Conservation (phyloP, 2,888 invertebrate species). For the Cryptocephalus primarius region DNA sequence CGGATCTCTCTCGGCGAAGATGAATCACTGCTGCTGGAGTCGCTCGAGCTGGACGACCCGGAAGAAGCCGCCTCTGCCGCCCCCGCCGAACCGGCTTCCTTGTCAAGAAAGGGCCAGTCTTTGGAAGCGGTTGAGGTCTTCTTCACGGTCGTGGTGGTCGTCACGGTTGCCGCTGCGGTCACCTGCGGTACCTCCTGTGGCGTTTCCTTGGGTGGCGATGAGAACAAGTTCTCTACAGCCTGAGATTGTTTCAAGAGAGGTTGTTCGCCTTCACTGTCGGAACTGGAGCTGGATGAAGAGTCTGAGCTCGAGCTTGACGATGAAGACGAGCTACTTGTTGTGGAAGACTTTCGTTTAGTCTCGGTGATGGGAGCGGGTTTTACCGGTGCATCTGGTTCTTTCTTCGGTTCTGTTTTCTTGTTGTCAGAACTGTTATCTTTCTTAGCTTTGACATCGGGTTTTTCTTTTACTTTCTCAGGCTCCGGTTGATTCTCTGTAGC, state of each 20-base stretch:
- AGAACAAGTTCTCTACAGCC: slow-evolving; percentile 7
- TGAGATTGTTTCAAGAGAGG: slow-evolving; percentile 11
- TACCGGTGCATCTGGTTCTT: slow-evolving; percentile 10
- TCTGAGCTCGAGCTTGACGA: slow-evolving; percentile 38
- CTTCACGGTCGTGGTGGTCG: slow-evolving; percentile 31
- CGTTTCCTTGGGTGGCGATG: slow-evolving; percentile 32
- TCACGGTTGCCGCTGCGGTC: slow-evolving; percentile 16
- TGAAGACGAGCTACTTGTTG: slow-evolving; percentile 44
- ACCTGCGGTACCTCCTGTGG: slow-evolving; percentile 16
- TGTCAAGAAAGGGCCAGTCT: slow-evolving; percentile 73
- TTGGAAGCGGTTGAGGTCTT: slow-evolving; percentile 36
- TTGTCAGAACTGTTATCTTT: slow-evolving; percentile 20
- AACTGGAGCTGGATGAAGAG: slow-evolving; percentile 43
- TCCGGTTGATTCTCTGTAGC: slow-evolving; percentile 14
- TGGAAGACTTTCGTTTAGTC: slow-evolving; percentile 42
- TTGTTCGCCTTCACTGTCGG: slow-evolving; percentile 46
- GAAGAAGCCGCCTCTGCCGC: slow-evolving; percentile 36
- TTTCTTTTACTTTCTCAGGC: slow-evolving; percentile 16
- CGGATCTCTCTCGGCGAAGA: slow-evolving; percentile 6
- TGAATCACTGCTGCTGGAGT: slow-evolving; percentile 25
- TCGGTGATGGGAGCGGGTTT: slow-evolving; percentile 29
- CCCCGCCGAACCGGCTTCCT: slow-evolving; percentile 55
- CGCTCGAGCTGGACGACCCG: slow-evolving; percentile 49
- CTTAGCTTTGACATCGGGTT: slow-evolving; percentile 20
- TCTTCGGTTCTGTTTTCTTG: slow-evolving; percentile 23